phyloP scores from a whole-genome alignment of 2,888 invertebrate species.

The Pterostichus madidus region DNA sequence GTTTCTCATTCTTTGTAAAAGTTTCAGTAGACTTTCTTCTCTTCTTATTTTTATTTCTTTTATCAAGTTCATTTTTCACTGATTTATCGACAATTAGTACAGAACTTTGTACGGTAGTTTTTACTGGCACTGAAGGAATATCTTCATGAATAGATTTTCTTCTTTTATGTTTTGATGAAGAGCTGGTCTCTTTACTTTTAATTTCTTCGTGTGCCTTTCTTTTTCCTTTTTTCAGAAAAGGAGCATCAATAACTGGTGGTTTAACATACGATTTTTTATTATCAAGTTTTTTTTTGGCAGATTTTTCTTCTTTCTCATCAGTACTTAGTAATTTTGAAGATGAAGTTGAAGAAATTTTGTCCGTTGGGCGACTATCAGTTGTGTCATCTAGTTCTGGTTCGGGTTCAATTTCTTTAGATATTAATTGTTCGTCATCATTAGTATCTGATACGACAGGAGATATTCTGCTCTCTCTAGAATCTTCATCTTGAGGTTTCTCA shows the following conservation, averaged over 20 bases:
- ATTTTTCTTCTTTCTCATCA: conserved; percentile 6
- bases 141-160: conserved; percentile 53
- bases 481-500: conserved; percentile 4
- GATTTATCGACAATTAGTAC: conserved; percentile 14
- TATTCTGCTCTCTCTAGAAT: not conserved
- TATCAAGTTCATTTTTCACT: conserved; percentile 52
- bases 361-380: not conserved
- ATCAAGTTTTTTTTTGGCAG: conserved; percentile 26
- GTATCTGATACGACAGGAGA: not conserved
- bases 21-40: conserved; percentile 66
- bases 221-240: conserved; percentile 69
- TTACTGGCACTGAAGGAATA: conserved; percentile 37
- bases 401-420: conserved; percentile 5
- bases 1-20: conserved; percentile 69
- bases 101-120: not conserved
- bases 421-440: conserved; percentile 11
- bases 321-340: not conserved
- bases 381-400: not conserved
- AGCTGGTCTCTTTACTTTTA: conserved; percentile 58
- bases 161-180: conserved; percentile 61
- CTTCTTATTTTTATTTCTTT: conserved; percentile 27
- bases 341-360: not conserved
- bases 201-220: conserved; percentile 59
- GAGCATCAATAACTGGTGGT: conserved; percentile 71
- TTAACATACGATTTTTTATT: conserved; percentile 66